A percentile compares a stretch with the other conserved stretches of the same genome.
Evolutionary conservation across 2,888 invertebrate genomes (phyloP).

Genomic region (Pachydiplax longipennis): DNA sequence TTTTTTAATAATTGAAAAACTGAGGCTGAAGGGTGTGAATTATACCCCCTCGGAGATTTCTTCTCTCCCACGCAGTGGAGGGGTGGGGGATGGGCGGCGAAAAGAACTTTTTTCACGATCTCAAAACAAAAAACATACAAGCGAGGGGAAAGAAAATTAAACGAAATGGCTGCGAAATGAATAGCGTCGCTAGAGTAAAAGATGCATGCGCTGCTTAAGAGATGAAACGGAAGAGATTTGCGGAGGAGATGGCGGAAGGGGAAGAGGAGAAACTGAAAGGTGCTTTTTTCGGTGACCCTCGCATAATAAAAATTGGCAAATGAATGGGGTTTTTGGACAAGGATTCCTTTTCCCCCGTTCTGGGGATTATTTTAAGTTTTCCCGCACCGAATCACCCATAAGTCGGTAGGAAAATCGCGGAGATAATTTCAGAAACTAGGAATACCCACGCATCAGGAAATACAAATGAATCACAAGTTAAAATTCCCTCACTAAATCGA

Average conservation of each 20-base stretch:
- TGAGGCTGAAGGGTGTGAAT: slow-evolving; percentile 31
- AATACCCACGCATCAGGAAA: too few species aligned
- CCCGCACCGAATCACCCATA: too few species aligned
- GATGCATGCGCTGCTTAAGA: neutral
- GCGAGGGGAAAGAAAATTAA: neutral
- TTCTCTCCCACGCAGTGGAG: neutral
- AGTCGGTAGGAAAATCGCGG: too few species aligned
- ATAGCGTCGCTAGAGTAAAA: neutral
- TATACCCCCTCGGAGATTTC: slow-evolving; percentile 21
- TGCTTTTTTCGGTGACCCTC: neutral
- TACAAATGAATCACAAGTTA: too few species aligned
- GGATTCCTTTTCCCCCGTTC: neutral
- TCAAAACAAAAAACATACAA: slow-evolving; percentile 2
- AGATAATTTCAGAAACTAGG: too few species aligned
- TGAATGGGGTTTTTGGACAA: neutral
- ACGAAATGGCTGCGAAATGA: slow-evolving; percentile 9
- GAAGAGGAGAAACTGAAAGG: neutral
- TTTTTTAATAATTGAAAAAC: slow-evolving; percentile 36
- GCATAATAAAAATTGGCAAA: neutral
- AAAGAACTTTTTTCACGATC: neutral
- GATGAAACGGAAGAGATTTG: slow-evolving; percentile 8
- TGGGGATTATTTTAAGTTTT: too few species aligned
- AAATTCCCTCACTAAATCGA: too few species aligned
- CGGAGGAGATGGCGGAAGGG: neutral
- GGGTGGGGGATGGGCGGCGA: neutral